A percentile compares a stretch with the other conserved stretches of the same genome.
These are phyloP conservation scores for Plectropomus leopardus DNA, from an alignment of 2,113 vertebrate genomes.

Conservation along the genomic window DNA sequence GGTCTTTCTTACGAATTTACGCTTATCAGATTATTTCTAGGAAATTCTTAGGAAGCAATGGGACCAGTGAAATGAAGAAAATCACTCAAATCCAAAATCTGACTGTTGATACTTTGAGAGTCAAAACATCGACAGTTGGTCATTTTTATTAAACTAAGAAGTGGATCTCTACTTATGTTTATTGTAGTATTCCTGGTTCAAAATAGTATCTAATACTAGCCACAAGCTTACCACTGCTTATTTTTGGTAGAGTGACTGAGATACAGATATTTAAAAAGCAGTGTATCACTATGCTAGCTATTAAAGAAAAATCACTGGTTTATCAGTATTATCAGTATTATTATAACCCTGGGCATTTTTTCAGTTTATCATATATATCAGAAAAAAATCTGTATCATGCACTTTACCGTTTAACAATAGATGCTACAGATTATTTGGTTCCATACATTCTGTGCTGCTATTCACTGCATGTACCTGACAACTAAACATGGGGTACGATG, in stretches of 20 bases:
- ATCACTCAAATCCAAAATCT: neutral
- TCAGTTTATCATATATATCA: slow-evolving; percentile 23
- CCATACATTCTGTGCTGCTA: slow-evolving; percentile 61
- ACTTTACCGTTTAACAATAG: slow-evolving; percentile 52
- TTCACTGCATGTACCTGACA: slow-evolving; percentile 39
- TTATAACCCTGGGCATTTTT: slow-evolving; percentile 22
- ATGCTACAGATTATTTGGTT: slow-evolving; percentile 43
- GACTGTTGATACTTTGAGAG: slow-evolving; percentile 3
- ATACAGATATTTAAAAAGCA: slow-evolving; percentile 7
- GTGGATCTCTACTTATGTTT: neutral
- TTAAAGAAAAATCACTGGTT: neutral
- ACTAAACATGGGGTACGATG: slow-evolving; percentile 6
- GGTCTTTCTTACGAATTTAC: neutral
- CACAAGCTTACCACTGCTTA: neutral
- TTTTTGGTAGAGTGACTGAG: neutral
- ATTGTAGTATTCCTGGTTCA: neutral
- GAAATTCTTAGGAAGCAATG: neutral
- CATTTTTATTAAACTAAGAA: neutral
- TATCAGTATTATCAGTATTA: slow-evolving; percentile 17
- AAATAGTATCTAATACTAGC: neutral
- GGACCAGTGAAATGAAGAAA: neutral
- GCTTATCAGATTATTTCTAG: neutral
- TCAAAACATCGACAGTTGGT: neutral
- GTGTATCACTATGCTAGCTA: neutral
- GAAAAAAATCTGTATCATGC: slow-evolving; percentile 44